phyloP scores from a whole-genome alignment of 2,888 invertebrate species.

The Calliopum simillimum region DNA sequence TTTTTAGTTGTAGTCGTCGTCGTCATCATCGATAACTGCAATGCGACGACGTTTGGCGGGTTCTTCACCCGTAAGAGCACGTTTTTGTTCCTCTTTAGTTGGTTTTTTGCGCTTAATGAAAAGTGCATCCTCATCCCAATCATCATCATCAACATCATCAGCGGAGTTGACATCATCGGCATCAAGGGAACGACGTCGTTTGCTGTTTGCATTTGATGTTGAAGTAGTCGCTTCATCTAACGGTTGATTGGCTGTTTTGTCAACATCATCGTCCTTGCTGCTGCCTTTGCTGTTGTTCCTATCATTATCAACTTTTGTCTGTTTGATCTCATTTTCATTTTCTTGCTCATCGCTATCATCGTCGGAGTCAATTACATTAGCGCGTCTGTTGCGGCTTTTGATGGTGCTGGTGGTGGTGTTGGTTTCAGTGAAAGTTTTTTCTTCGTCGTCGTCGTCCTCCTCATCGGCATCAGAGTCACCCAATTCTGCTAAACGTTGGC shows the following conservation, averaged over 20 bases:
- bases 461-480: constrained; percentile 53
- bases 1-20: constrained; percentile 50
- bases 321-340: constrained; percentile 25
- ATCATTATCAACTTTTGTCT: constrained; percentile 25
- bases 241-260: constrained; percentile 52
- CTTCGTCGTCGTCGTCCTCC: constrained; percentile 40
- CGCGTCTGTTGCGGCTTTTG: constrained; percentile 59
- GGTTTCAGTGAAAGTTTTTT: constrained; percentile 44
- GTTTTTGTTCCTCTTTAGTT: constrained; percentile 42
- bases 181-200: constrained; percentile 43
- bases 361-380: constrained; percentile 66
- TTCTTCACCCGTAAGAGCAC: constrained; percentile 42
- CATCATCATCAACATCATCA: constrained; percentile 30
- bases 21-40: constrained; percentile 64
- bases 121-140: constrained; percentile 57
- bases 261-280: constrained; percentile 43
- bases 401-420: constrained; percentile 49
- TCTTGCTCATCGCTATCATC: constrained; percentile 53
- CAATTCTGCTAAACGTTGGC: constrained; percentile 61
- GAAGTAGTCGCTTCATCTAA: constrained; percentile 24
- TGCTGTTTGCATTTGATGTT: constrained; percentile 41
- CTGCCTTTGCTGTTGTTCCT: neutral
- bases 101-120: constrained; percentile 61
- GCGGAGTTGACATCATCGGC: constrained; percentile 36
- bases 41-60: constrained; percentile 64